These are phyloP conservation scores for Drosophila mulleri DNA, from an alignment of 2,888 invertebrate genomes.

Conservation along the genomic window DNA sequence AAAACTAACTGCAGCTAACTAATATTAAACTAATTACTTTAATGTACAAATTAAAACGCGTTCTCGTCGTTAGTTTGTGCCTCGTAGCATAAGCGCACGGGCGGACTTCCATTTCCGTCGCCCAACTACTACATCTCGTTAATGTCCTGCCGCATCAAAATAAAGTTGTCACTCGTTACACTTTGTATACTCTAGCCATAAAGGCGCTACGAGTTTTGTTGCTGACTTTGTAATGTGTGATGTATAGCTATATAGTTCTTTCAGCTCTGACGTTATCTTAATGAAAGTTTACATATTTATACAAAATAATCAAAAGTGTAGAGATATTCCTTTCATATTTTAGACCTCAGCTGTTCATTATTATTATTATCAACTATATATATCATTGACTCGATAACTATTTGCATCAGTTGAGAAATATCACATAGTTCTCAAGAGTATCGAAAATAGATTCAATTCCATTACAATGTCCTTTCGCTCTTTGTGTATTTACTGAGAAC, in stretches of 20 bases:
- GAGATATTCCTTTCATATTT: neutral
- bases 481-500: too few relatives aligned
- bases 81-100: slow-evolving; percentile 27
- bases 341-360: neutral
- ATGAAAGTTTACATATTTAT: too few relatives aligned
- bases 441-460: too few relatives aligned
- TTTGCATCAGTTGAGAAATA: neutral
- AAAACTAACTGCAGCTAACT: slow-evolving; percentile 73
- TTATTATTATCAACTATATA: neutral
- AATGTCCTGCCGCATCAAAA: slow-evolving; percentile 75
- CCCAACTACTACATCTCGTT: slow-evolving; percentile 38
- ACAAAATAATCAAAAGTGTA: too few relatives aligned
- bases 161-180: slow-evolving; percentile 79
- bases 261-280: neutral
- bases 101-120: slow-evolving; percentile 12
- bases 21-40: slow-evolving; percentile 83
- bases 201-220: neutral
- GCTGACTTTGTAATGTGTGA: neutral
- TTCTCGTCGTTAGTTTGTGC: slow-evolving; percentile 47
- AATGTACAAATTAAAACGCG: slow-evolving; percentile 78
- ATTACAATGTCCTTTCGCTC: too few relatives aligned
- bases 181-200: neutral
- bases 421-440: too few relatives aligned
- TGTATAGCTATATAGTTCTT: neutral
- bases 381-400: neutral